These are phyloP conservation scores for Apocheima hispidaria DNA, from an alignment of 2,888 invertebrate genomes.

Conservation along the genomic window DNA sequence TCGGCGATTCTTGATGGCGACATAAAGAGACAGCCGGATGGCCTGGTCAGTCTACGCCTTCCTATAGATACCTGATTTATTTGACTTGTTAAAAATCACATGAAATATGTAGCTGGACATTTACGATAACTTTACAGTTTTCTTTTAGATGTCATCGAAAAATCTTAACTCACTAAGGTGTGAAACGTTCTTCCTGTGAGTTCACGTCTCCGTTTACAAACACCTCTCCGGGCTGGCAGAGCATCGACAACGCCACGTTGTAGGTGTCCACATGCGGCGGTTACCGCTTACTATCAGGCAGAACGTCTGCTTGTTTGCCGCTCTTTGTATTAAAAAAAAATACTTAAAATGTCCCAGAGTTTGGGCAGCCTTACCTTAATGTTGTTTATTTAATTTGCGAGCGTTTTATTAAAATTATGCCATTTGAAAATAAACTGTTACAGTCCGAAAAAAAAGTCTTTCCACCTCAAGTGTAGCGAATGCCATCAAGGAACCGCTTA, in stretches of 20 bases:
- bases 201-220: too few relatives aligned
- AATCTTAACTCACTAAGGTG: too few relatives aligned
- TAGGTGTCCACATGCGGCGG: too few relatives aligned
- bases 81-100: not conserved
- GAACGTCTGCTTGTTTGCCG: too few relatives aligned
- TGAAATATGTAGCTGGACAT: not conserved
- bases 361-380: not conserved
- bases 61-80: slow-evolving; percentile 15
- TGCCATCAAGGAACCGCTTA: slow-evolving; percentile 31
- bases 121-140: not conserved
- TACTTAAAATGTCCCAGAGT: not conserved
- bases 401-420: not conserved
- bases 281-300: too few relatives aligned
- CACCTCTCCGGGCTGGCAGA: too few relatives aligned
- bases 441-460: slow-evolving; percentile 3
- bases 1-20: slow-evolving; percentile 41
- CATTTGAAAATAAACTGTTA: not conserved
- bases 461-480: slow-evolving; percentile 2
- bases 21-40: slow-evolving; percentile 32
- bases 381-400: not conserved
- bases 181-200: too few relatives aligned
- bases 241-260: too few relatives aligned
- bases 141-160: not conserved
- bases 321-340: too few relatives aligned
- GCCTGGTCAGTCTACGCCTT: slow-evolving; percentile 17